Conservation (phyloP, 2,797 vertebrate species). For the Sylvia borin region DNA sequence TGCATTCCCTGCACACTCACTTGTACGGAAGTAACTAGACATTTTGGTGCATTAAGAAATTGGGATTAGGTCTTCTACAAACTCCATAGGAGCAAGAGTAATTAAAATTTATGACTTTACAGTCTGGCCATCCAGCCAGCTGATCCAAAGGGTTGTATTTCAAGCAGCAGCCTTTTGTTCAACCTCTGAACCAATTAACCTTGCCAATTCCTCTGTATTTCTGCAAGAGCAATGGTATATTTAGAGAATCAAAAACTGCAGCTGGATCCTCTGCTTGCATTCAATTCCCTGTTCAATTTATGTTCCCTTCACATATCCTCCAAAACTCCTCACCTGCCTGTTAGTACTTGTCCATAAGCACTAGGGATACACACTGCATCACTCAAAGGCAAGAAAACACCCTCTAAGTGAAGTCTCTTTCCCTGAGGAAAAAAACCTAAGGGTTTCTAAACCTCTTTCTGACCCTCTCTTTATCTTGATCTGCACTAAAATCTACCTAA, state of each 20-base stretch:
- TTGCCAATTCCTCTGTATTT: conserved; percentile 16
- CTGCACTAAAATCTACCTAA: neutral
- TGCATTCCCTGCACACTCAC: neutral
- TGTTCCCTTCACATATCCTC: neutral
- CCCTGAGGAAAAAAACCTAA: neutral
- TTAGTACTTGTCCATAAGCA: neutral
- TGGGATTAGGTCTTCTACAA: conserved; percentile 10
- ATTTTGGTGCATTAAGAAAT: conserved; percentile 1
- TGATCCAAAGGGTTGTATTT: conserved; percentile 14
- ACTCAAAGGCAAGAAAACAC: neutral
- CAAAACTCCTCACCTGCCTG: neutral
- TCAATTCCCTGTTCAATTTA: neutral
- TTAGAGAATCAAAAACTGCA: neutral
- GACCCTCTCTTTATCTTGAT: neutral
- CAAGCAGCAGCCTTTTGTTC: conserved; percentile 26
- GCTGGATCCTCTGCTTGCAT: neutral
- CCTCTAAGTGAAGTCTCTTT: neutral
- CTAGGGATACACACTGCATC: neutral
- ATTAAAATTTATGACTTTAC: conserved; percentile 39
- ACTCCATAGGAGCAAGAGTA: neutral
- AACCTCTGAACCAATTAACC: conserved; percentile 37
- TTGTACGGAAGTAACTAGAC: neutral
- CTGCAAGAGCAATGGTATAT: neutral
- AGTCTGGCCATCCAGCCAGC: neutral
- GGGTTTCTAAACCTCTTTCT: neutral